phyloP scores from a whole-genome alignment of 2,113 vertebrate genomes.

The Amblyornis subalaris region DNA sequence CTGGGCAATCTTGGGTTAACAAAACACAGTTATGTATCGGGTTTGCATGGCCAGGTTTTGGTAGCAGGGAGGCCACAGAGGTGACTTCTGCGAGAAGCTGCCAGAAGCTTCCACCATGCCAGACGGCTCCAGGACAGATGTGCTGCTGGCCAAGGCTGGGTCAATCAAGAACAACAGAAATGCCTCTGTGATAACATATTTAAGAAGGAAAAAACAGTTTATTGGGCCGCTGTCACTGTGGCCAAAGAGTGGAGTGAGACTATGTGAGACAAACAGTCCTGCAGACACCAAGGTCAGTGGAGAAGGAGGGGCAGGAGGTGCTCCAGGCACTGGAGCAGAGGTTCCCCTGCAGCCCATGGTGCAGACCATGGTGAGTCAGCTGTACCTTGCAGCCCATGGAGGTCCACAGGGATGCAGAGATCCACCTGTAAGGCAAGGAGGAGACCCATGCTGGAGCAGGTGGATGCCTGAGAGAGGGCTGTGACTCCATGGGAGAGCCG shows the following conservation, averaged over 20 bases:
- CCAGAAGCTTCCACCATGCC: not conserved
- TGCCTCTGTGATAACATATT: not conserved
- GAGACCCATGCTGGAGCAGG: not conserved
- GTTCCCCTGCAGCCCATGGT: not conserved
- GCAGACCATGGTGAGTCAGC: not conserved
- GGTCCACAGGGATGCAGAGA: not conserved
- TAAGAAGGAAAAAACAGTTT: not conserved
- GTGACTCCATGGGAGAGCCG: not conserved
- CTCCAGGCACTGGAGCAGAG: rapidly evolving
- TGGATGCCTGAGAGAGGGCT: not conserved
- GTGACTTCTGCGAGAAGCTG: not conserved
- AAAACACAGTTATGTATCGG: not conserved
- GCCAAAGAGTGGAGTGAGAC: not conserved
- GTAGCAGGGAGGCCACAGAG: not conserved
- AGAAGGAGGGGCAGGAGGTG: not conserved
- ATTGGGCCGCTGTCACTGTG: not conserved
- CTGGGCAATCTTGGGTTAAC: not conserved
- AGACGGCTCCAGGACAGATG: rapidly evolving
- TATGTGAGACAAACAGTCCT: rapidly evolving
- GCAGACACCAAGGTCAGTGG: not conserved
- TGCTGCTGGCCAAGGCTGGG: not conserved
- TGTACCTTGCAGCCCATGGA: not conserved
- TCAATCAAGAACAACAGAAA: not conserved
- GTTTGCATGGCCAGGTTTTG: not conserved
- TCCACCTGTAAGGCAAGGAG: not conserved